Percentiles rank a stretch among this genome's conserved stretches.
Conservation (phyloP, 1,140 invertebrate genomes). For the Aethina tumida region DNA sequence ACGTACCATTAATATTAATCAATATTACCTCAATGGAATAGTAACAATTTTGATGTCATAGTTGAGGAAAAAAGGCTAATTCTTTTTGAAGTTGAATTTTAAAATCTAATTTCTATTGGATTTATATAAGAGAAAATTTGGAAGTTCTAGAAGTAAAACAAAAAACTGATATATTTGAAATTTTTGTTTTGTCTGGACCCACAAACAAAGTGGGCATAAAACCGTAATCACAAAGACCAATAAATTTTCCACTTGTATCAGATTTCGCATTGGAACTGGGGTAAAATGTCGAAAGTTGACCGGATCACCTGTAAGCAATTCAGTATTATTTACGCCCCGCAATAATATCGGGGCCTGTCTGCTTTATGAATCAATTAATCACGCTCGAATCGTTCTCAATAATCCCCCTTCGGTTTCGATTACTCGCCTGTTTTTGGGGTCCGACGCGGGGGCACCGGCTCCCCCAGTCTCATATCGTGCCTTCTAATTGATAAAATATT, state of each 20-base stretch:
- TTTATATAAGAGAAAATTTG: too few relatives aligned
- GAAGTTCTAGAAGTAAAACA: too few relatives aligned
- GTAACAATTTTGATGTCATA: too few relatives aligned
- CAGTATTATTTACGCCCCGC: conserved; percentile 26
- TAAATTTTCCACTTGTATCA: neutral
- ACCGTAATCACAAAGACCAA: neutral
- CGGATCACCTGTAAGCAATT: conserved; percentile 25
- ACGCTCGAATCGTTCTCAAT: conserved; percentile 28
- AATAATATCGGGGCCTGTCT: conserved; percentile 27
- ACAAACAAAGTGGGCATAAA: neutral
- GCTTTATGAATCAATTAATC: conserved; percentile 32
- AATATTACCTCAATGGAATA: too few relatives aligned
- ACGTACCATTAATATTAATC: too few relatives aligned
- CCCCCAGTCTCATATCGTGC: conserved; percentile 9
- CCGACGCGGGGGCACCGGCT: neutral
- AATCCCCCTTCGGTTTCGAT: conserved; percentile 28
- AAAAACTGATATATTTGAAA: too few relatives aligned
- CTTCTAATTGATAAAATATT: conserved; percentile 29
- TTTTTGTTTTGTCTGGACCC: conserved; percentile 2
- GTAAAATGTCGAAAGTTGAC: conserved; percentile 11
- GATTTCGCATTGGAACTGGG: neutral
- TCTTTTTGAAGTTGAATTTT: too few relatives aligned
- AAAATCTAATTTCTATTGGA: too few relatives aligned
- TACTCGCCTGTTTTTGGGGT: conserved; percentile 24
- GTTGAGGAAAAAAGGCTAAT: too few relatives aligned